Evolutionary conservation across 1,140 invertebrate species (phyloP).

Genomic region (Ericerus pela): DNA sequence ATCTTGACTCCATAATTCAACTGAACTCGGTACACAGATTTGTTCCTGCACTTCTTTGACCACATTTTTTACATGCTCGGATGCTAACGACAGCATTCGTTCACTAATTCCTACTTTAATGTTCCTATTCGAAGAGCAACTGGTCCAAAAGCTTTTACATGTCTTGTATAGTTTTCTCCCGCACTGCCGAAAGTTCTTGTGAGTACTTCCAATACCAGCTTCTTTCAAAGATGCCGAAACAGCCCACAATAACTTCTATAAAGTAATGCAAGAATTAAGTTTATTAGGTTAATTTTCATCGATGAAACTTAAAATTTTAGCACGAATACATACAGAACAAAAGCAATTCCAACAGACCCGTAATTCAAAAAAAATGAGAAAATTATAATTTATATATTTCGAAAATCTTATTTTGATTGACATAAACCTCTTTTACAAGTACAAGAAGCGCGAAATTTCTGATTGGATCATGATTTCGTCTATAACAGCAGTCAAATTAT

Average conservation of each 20-base stretch:
- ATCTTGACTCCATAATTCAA: neutral
- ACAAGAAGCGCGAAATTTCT: no score
- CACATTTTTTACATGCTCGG: neutral
- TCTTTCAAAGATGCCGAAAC: neutral
- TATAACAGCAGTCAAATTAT: no score
- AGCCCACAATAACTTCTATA: neutral
- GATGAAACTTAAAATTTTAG: no score
- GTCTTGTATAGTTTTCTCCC: neutral
- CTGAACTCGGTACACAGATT: neutral
- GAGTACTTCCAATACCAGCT: neutral
- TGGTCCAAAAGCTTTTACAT: conserved; percentile 1
- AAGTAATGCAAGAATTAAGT: neutral
- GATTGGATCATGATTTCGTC: no score
- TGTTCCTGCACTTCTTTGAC: neutral
- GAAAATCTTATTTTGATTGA: no score
- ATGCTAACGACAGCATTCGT: neutral
- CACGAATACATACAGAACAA: no score
- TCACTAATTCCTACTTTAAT: neutral
- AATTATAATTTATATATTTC: no score
- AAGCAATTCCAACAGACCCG: no score
- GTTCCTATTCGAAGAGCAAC: neutral
- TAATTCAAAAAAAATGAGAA: no score
- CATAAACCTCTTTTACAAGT: no score
- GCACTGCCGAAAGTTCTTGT: neutral
- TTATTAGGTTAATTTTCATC: no score